phyloP scores from a whole-genome alignment of 1,140 invertebrate genomes.

The Coboldia fuscipes region DNA sequence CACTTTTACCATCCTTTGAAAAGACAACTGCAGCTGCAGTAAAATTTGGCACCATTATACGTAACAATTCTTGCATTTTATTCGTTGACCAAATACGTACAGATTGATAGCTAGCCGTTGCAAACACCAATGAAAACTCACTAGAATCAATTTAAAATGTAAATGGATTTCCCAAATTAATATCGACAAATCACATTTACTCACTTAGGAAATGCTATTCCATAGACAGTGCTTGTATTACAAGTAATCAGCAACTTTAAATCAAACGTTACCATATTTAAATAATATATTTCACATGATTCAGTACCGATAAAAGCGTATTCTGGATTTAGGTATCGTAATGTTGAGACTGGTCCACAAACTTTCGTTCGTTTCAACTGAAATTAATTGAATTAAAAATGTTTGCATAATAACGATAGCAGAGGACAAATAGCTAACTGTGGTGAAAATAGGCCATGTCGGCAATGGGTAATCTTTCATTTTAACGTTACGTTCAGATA shows the following conservation, averaged over 20 bases:
- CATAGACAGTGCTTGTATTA: slow-evolving; percentile 57
- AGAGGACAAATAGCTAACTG: slow-evolving; percentile 20
- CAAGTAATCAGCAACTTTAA: slow-evolving; percentile 54
- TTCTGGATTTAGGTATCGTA: slow-evolving; percentile 30
- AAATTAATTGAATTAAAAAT: too few species aligned
- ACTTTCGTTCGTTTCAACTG: slow-evolving; percentile 34
- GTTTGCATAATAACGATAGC: not conserved
- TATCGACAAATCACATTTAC: slow-evolving; percentile 7
- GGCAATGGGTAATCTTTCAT: slow-evolving; percentile 23
- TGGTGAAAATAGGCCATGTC: slow-evolving; percentile 32
- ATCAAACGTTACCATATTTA: slow-evolving; percentile 46
- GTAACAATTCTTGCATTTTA: slow-evolving; percentile 53
- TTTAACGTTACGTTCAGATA: slow-evolving; percentile 33
- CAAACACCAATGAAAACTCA: slow-evolving; percentile 60
- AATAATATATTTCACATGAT: slow-evolving; percentile 60
- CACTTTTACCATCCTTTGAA: slow-evolving; percentile 50
- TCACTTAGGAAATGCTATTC: slow-evolving; percentile 66
- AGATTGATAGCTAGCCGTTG: slow-evolving; percentile 60
- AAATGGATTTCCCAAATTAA: not conserved
- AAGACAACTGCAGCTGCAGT: slow-evolving; percentile 59
- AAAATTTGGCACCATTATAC: slow-evolving; percentile 70
- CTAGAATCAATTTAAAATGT: slow-evolving; percentile 19
- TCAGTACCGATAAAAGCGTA: slow-evolving; percentile 47
- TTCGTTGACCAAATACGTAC: slow-evolving; percentile 65
- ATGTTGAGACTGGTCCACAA: slow-evolving; percentile 36